Conservation (phyloP, 2,888 invertebrate species). For the Morinoia aosen region DNA sequence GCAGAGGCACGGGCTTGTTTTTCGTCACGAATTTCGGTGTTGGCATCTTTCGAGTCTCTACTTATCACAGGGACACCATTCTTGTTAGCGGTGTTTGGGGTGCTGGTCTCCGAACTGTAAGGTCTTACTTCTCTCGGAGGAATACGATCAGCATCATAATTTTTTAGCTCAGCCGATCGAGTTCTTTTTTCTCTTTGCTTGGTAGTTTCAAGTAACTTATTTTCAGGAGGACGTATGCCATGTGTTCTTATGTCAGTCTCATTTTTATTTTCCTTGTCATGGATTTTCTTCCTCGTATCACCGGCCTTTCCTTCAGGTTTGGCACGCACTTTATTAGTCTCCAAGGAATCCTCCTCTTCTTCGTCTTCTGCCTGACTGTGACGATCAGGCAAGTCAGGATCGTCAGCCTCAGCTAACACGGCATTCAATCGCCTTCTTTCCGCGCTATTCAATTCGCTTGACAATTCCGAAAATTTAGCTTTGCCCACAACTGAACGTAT, state of each 20-base stretch:
- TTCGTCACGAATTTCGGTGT: neutral
- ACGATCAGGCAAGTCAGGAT: slow-evolving; percentile 62
- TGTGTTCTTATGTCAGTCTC: neutral
- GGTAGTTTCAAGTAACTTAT: neutral
- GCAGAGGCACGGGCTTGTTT: neutral
- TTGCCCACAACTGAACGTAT: slow-evolving; percentile 72
- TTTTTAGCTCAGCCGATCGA: neutral
- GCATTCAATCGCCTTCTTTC: slow-evolving; percentile 67
- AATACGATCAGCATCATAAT: neutral
- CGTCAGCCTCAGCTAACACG: slow-evolving; percentile 64
- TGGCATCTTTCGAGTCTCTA: neutral
- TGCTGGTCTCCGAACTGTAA: neutral
- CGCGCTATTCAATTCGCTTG: neutral
- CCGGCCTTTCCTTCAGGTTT: neutral
- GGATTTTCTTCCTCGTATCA: neutral
- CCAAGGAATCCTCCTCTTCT: neutral
- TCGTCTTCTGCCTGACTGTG: slow-evolving; percentile 56
- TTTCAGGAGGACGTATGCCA: neutral
- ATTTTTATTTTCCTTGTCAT: neutral
- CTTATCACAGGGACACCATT: neutral
- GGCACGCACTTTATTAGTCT: neutral
- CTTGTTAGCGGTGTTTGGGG: neutral
- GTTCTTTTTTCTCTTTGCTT: neutral
- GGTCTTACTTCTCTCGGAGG: neutral
- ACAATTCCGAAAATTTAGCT: slow-evolving; percentile 69